Conservation (phyloP, 2,888 invertebrate genomes). For the Thymelicus lineola region DNA sequence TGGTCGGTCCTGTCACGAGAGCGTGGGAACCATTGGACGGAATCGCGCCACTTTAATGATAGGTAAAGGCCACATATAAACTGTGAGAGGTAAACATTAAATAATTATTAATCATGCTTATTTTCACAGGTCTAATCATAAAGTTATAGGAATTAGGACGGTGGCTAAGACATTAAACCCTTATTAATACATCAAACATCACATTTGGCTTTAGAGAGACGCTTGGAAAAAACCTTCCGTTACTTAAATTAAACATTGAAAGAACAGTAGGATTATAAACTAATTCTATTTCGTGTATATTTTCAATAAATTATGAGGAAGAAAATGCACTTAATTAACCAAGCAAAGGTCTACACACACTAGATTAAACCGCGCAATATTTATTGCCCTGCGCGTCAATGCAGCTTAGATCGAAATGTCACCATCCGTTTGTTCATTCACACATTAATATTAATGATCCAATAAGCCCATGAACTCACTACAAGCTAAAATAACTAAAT, state of each 20-base stretch:
- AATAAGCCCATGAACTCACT: background rate
- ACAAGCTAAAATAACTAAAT: background rate
- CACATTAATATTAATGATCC: constrained; percentile 31
- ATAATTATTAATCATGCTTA: background rate
- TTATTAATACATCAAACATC: too few species aligned
- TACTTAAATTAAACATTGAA: background rate
- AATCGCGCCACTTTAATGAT: background rate
- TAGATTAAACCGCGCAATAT: constrained; percentile 12
- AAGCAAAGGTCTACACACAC: constrained; percentile 1
- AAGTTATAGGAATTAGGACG: background rate
- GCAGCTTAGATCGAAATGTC: constrained; percentile 26
- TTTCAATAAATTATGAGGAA: background rate
- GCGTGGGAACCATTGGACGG: constrained; percentile 2
- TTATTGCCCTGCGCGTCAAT: constrained; percentile 4
- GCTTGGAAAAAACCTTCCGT: background rate
- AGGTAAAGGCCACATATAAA: background rate
- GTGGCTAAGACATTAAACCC: background rate
- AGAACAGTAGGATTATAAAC: background rate
- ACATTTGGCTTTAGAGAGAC: background rate
- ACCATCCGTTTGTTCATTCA: constrained; percentile 26
- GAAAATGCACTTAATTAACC: constrained; percentile 2
- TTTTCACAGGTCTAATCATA: background rate
- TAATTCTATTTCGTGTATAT: background rate
- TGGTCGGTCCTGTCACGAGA: background rate
- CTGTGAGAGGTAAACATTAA: constrained; percentile 8